Conservation (phyloP, 2,888 invertebrate genomes). For the Venusia cambrica region DNA sequence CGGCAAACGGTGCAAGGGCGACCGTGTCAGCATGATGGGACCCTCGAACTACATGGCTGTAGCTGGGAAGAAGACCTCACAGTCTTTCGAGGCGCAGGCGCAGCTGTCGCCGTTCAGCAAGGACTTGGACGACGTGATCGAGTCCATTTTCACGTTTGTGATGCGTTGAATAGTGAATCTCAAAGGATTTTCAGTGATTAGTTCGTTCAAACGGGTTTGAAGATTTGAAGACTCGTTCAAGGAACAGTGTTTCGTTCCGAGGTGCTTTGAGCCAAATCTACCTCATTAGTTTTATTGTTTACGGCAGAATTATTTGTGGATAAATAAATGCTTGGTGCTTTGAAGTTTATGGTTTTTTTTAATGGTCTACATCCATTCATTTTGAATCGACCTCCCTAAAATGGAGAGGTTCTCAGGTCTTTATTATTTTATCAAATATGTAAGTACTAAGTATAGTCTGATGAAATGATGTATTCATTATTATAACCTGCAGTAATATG, state of each 20-base stretch:
- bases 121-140: constrained; percentile 71
- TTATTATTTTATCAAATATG: too few relatives aligned
- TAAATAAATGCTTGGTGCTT: constrained; percentile 6
- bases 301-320: constrained; percentile 1
- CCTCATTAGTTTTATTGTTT: not conserved
- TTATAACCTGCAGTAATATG: too few relatives aligned
- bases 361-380: not conserved
- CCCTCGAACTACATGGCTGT: constrained; percentile 58
- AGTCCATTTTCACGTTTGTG: constrained; percentile 71
- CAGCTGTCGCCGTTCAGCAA: constrained; percentile 73
- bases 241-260: constrained; percentile 2
- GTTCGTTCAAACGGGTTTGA: not conserved
- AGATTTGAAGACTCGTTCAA: not conserved
- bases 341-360: constrained; percentile 2
- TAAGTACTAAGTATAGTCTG: too few relatives aligned
- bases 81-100: constrained; percentile 62
- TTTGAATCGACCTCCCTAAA: too few relatives aligned
- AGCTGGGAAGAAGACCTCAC: constrained; percentile 57
- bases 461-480: too few relatives aligned
- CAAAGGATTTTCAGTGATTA: too few relatives aligned
- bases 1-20: constrained; percentile 56
- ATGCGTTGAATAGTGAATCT: constrained; percentile 56
- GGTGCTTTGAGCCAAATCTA: constrained; percentile 7
- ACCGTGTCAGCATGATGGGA: constrained; percentile 61
- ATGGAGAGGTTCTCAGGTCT: too few relatives aligned